Percentiles rank a stretch among this genome's conserved stretches.
These are phyloP conservation scores for Drosophila obscura DNA, from an alignment of 1,140 invertebrate species.

Conservation along the genomic window DNA sequence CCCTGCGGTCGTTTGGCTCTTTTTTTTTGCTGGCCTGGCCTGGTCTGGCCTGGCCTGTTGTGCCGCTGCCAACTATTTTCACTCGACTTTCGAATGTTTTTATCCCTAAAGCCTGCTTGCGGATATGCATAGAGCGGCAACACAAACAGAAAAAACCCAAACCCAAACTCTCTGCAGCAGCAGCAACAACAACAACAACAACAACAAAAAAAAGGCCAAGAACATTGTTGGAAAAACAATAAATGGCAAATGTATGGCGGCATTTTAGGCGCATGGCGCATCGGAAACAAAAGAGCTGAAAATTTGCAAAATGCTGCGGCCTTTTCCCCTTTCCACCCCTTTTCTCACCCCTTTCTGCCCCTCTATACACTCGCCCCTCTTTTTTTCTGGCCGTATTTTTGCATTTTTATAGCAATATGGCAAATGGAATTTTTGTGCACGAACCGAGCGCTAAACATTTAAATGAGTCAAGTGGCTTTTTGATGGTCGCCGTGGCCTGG, in stretches of 20 bases:
- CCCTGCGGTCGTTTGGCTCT: conserved; percentile 60
- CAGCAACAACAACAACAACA: conserved; percentile 7
- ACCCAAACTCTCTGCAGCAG: conserved; percentile 10
- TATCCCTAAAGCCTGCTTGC: conserved; percentile 80
- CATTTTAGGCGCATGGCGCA: conserved; percentile 72
- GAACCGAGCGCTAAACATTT: conserved; percentile 65
- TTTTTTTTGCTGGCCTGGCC: conserved; percentile 32
- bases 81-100: conserved; percentile 77
- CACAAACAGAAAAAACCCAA: conserved; percentile 46
- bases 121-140: conserved; percentile 68
- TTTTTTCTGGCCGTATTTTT: conserved; percentile 42
- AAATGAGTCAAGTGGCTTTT: conserved; percentile 75
- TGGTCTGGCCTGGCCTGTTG: neutral
- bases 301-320: conserved; percentile 70
- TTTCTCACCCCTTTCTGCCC: neutral
- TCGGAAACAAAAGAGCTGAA: conserved; percentile 70
- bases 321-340: conserved; percentile 4
- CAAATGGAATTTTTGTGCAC: conserved; percentile 69
- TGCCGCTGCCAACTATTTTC: conserved; percentile 69
- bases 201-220: conserved; percentile 46
- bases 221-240: conserved; percentile 77
- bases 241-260: conserved; percentile 80
- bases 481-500: conserved; percentile 33
- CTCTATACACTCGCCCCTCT: neutral
- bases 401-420: conserved; percentile 79